Conservation (phyloP, 1,140 invertebrate genomes). For the Babylonia areolata region DNA sequence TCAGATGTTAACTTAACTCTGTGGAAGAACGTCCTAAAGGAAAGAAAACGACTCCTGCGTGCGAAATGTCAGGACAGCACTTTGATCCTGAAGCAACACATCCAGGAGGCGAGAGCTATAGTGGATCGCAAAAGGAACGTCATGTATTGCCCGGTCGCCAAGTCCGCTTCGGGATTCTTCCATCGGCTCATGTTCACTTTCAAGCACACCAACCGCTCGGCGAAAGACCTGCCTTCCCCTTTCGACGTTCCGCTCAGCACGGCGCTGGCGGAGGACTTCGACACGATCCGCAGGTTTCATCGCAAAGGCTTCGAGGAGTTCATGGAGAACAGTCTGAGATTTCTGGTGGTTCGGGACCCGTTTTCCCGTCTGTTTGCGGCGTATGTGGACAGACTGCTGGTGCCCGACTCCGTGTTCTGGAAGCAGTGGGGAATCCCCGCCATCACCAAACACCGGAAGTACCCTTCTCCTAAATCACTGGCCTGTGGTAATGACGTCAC, state of each 20-base stretch:
- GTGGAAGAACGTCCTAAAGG: not conserved
- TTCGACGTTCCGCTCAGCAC: not conserved
- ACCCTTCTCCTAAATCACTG: not conserved
- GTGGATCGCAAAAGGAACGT: slow-evolving; percentile 14
- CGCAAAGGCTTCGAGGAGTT: not conserved
- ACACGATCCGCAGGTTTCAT: not conserved
- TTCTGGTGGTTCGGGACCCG: slow-evolving; percentile 34
- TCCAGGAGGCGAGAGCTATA: not conserved
- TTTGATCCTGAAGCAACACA: not conserved
- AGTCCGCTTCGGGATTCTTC: not conserved
- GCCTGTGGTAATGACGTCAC: slow-evolving; percentile 46
- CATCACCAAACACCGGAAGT: slow-evolving; percentile 10
- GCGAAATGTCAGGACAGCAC: not conserved
- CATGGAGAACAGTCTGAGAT: not conserved
- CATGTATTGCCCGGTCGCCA: slow-evolving; percentile 17
- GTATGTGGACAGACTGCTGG: slow-evolving; percentile 41
- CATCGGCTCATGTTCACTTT: not conserved
- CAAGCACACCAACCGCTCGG: not conserved
- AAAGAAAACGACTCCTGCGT: not conserved
- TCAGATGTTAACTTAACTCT: not conserved
- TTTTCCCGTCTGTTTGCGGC: slow-evolving; percentile 33
- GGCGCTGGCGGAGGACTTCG: not conserved
- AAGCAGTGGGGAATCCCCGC: slow-evolving; percentile 25
- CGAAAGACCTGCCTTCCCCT: not conserved
- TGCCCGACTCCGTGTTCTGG: slow-evolving; percentile 33